Conservation (phyloP, 2,113 vertebrate genomes). For the Chascanopsetta lugubris region DNA sequence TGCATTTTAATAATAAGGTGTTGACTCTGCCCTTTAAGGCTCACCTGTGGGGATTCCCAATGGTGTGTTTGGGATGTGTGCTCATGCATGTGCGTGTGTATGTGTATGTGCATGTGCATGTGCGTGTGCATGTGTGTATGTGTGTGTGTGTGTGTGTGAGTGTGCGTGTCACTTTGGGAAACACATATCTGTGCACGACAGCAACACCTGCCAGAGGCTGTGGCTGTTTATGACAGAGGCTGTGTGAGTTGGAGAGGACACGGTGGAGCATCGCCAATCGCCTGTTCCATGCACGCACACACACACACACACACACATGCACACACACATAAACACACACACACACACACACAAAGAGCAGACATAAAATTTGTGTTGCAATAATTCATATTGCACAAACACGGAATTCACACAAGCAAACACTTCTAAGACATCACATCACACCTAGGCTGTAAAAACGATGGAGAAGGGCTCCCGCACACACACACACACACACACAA, state of each 20-base stretch:
- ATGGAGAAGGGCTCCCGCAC: slow-evolving; percentile 19
- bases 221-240: slow-evolving; percentile 90
- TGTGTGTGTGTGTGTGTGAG: slow-evolving; percentile 5
- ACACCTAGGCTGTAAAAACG: slow-evolving; percentile 42
- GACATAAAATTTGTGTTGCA: slow-evolving; percentile 36
- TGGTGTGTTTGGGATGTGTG: slow-evolving; percentile 48
- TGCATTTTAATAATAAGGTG: slow-evolving; percentile 79
- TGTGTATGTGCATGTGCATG: slow-evolving; percentile 22
- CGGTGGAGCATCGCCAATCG: slow-evolving; percentile 74
- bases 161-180: slow-evolving; percentile 68
- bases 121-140: slow-evolving; percentile 33
- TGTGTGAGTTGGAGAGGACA: slow-evolving; percentile 88
- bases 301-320: slow-evolving; percentile 32
- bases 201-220: slow-evolving; percentile 87
- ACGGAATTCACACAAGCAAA: slow-evolving; percentile 61
- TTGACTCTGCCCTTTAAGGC: slow-evolving; percentile 70
- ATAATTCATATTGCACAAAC: slow-evolving; percentile 50
- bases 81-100: not conserved
- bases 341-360: not conserved
- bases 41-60: slow-evolving; percentile 73
- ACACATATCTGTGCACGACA: slow-evolving; percentile 71
- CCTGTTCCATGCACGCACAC: slow-evolving; percentile 43
- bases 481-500: slow-evolving; percentile 46
- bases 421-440: slow-evolving; percentile 50
- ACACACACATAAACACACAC: slow-evolving; percentile 19